Conservation (phyloP, 2,797 vertebrate species). For the Geotrypetes seraphini region DNA sequence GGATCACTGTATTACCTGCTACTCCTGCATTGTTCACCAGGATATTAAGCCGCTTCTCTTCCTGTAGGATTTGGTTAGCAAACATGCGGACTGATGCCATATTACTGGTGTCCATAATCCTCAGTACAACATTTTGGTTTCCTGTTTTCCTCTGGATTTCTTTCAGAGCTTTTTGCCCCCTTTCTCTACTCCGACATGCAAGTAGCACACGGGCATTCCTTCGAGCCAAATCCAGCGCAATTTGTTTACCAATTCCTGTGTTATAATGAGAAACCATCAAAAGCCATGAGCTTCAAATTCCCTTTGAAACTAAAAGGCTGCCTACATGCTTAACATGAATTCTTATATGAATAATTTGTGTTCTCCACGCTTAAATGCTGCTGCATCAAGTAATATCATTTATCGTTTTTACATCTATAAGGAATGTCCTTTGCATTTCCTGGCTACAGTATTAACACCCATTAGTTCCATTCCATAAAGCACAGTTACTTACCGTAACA, state of each 20-base stretch:
- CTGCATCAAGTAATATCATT: too few relatives aligned
- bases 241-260: slow-evolving; percentile 68
- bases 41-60: slow-evolving; percentile 66
- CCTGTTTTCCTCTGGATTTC: slow-evolving; percentile 59
- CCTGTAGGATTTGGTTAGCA: slow-evolving; percentile 36
- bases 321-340: too few relatives aligned
- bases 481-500: too few relatives aligned
- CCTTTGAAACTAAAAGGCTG: too few relatives aligned
- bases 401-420: too few relatives aligned
- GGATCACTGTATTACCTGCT: slow-evolving; percentile 46
- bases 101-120: slow-evolving; percentile 61
- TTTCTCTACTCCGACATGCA: slow-evolving; percentile 54
- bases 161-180: slow-evolving; percentile 41
- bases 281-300: background rate
- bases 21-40: slow-evolving; percentile 72
- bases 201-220: slow-evolving; percentile 73
- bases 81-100: slow-evolving; percentile 67
- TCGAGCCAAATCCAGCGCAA: slow-evolving; percentile 67
- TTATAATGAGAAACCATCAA: too few relatives aligned
- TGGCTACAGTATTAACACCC: too few relatives aligned
- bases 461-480: too few relatives aligned
- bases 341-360: too few relatives aligned
- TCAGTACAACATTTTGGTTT: slow-evolving; percentile 51
- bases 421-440: too few relatives aligned
- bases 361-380: too few relatives aligned